Evolutionary conservation across 2,113 vertebrate species (phyloP).

Genomic region (Pseudopipra pipra): DNA sequence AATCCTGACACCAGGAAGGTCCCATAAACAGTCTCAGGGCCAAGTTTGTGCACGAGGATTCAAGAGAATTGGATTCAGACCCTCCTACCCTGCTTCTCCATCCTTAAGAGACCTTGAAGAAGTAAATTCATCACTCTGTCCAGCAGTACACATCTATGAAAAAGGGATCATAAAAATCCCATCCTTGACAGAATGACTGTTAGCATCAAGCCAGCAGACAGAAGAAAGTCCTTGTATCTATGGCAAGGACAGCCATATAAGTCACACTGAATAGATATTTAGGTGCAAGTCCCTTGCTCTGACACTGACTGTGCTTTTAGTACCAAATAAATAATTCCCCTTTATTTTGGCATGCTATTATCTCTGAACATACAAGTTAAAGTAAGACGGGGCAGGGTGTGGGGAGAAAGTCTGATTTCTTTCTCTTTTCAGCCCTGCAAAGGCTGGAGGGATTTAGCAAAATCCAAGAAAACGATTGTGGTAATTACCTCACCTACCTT

Average conservation of each 20-base stretch:
- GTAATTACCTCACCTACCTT: constrained; percentile 9
- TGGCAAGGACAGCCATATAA: background rate
- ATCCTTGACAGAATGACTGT: background rate
- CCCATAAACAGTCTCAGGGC: background rate
- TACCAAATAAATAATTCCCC: background rate
- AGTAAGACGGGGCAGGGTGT: rapidly evolving
- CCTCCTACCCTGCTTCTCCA: background rate
- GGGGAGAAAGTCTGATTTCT: background rate
- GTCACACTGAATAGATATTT: background rate
- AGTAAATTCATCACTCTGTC: background rate
- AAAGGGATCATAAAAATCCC: background rate
- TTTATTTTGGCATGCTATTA: background rate
- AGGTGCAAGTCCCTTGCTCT: background rate
- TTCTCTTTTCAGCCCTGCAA: background rate
- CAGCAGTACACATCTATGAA: background rate
- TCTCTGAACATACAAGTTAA: background rate
- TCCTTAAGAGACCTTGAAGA: constrained; percentile 1
- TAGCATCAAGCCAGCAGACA: background rate
- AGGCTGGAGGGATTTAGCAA: background rate
- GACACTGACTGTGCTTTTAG: background rate
- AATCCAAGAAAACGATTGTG: background rate
- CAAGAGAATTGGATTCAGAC: background rate
- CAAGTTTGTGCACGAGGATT: background rate
- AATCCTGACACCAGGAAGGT: constrained; percentile 16
- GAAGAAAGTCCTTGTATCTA: background rate